Percentiles rank a stretch among this genome's conserved stretches.
phyloP scores from a whole-genome alignment of 2,888 invertebrate genomes.

The Amblyjoppa fuscipennis region DNA sequence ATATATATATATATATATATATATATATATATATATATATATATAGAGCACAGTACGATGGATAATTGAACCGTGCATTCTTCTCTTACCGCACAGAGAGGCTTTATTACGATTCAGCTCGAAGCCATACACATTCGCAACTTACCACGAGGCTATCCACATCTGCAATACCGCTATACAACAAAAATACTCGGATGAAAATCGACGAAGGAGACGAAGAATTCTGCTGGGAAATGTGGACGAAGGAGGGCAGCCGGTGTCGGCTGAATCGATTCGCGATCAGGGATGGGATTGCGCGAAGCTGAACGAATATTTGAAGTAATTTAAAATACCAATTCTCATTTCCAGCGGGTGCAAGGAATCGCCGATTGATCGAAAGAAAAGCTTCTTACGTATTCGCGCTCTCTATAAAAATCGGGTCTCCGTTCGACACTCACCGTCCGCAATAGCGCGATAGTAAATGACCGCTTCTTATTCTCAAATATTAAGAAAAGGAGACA shows the following conservation, averaged over 20 bases:
- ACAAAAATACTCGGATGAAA: constrained; percentile 88
- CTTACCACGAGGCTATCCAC: constrained; percentile 94
- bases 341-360: constrained; percentile 45
- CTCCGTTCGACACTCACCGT: constrained; percentile 33
- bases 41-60: constrained; percentile 16
- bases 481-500: constrained; percentile 41
- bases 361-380: constrained; percentile 17
- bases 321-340: constrained; percentile 70
- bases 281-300: constrained; percentile 82
- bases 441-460: constrained; percentile 15
- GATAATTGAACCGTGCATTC: constrained; percentile 18
- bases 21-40: neutral
- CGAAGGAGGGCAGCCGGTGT: constrained; percentile 41
- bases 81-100: constrained; percentile 85
- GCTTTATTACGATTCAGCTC: constrained; percentile 95
- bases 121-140: constrained; percentile 91
- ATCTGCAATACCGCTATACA: constrained; percentile 94
- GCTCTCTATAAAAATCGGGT: constrained; percentile 14
- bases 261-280: constrained; percentile 73
- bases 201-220: constrained; percentile 72
- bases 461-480: constrained; percentile 45
- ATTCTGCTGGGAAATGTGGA: constrained; percentile 64
- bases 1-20: neutral
- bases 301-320: constrained; percentile 83
- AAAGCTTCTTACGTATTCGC: constrained; percentile 50